Evolutionary conservation across 1,140 invertebrate species (phyloP), one percentile per base, ranked within the genome.

Genomic region (Triops cancriformis): DNA sequence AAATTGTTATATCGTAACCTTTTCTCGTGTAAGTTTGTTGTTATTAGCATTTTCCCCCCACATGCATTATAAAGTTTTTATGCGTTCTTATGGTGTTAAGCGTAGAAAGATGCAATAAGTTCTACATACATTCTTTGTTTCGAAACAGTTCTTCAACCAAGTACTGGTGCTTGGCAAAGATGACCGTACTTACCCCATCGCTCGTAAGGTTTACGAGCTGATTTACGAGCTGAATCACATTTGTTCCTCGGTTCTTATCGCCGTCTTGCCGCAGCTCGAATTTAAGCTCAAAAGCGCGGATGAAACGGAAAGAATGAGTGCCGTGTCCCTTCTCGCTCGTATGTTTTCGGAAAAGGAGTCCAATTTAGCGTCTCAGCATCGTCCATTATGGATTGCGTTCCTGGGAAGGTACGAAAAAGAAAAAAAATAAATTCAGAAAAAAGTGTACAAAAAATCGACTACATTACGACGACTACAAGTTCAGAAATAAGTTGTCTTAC

Each of bases 331-430:
- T 23, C 85, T 99, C 28, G 95, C 96, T 3, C 89, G 95, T 82
- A 98, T 99, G 96, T 99, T 98, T 84, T 97, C 95, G 0, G 96
- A 98, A 83, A 94, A 95, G 82, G 92, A 95, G 77, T 98, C 96
- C 0, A 90, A 91, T 80, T 86, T 99, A 10, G 96, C 96, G 1
- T 89, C 91, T 77, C 91, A 95, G 81, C 94, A 98, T 83, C 88
- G 89, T 18, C 88, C 90, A 31, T 83, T 98, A 23, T 96, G 97
- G 92, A 88, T 90, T 73, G 93, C 93, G 72, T 97, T 96, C 85
- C 86, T 97, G 3, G 94, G 94, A 73, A 89, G 88, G 88, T 89
- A 37, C n/a, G n/a, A 37, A 37, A 37, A 37, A 37, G 31, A 37
- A 37, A n/a, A n/a, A n/a, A n/a, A n/a, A n/a, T n/a, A n/a, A n/a